Base-by-base conservation (phyloP, 2,113 vertebrate genomes). In the Halichoerus grypus region DNA sequence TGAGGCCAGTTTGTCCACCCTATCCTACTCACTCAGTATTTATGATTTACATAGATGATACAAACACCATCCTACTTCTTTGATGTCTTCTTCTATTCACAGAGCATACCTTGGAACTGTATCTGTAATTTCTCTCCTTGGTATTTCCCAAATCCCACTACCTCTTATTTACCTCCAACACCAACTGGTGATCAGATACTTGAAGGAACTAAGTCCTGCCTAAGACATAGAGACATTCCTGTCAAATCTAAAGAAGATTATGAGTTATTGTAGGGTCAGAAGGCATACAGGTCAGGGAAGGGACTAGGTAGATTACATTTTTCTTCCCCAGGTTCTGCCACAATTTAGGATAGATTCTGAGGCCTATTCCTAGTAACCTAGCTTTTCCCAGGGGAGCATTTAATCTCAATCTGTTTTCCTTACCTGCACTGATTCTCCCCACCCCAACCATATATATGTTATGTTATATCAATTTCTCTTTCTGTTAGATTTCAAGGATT, bases 1-100 rank as follows among this genome's bases (percentile, higher is more conserved):
- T 26, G 65, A 96, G 83, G 83, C 59, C 24, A 36, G 6, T 57
- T 39, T 86, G 87, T 74, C 69, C 53, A 71, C 63, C 46, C 61
- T 82, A 4, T 46, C n/a, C 46, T 71, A 11, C 14, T 76, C 67
- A 76, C 63, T 83, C 61, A 51, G 42, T 57, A 49, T 49, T 65
- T 19, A 46, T 96, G 96, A 94, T 77, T 97, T 90, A 76, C 4
- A 9, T 11, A 67, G 53, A 67, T 93, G 95, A 91, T 59, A 36
- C 13, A 88, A 10, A 36, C 16, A 49, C 59, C 53, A 76, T 71
- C 49, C 76, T 49, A 86, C 57, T 67, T 88, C 80, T 72, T 49
- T 63, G 87, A 95, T 87, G 77, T 97, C 95, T 65, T 88, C 39
- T 72, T 91, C 77, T 93, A 22, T 10, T 67, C 36, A 42, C 19